Conservation (phyloP, 2,113 vertebrate genomes). For the Haemorhous mexicanus region DNA sequence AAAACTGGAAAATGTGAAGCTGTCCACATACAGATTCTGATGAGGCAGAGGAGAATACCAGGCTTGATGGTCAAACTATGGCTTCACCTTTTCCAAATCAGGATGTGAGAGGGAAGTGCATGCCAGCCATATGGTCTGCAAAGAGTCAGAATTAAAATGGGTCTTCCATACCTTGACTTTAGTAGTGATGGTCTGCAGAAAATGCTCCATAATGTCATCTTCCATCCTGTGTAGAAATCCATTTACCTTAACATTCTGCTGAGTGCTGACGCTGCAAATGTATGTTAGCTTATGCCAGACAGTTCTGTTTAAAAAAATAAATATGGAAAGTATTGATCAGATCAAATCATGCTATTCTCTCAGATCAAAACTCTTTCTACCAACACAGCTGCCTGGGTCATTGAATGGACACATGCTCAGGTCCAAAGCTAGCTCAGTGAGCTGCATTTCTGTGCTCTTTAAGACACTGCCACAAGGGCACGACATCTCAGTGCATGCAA, state of each 20-base stretch:
- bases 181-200: conserved; percentile 4
- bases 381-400: neutral
- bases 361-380: neutral
- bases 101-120: neutral
- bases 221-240: conserved; percentile 14
- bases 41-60: neutral
- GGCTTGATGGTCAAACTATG: neutral
- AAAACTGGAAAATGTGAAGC: neutral
- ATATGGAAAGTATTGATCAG: neutral
- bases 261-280: neutral
- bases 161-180: conserved; percentile 19
- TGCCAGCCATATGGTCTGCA: neutral
- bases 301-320: neutral
- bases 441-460: neutral
- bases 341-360: neutral
- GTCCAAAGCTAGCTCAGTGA: neutral
- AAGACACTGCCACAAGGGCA: neutral
- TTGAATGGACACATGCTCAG: neutral
- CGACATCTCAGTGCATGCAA: neutral
- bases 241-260: neutral
- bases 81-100: neutral
- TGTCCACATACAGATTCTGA: neutral
- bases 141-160: neutral
- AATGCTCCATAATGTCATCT: neutral
- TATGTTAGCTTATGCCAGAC: conserved; percentile 33